A percentile compares a stretch with the other conserved stretches of the same genome.
Evolutionary conservation across 2,797 vertebrate genomes (phyloP).

Genomic region (Pangasius larnaudii): DNA sequence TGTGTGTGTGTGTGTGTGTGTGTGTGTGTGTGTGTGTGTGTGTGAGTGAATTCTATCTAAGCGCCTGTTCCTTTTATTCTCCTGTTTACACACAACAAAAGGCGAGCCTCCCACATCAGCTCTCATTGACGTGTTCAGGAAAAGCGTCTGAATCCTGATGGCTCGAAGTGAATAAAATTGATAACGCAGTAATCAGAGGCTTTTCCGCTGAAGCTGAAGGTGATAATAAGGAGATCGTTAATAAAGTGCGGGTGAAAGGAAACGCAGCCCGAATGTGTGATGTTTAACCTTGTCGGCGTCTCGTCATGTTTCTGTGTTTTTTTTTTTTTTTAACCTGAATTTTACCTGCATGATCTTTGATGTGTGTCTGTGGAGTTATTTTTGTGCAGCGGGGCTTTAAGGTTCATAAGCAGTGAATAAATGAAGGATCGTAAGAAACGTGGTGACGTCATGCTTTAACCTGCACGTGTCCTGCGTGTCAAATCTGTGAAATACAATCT

Average conservation of each 20-base stretch:
- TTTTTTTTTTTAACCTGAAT: not conserved
- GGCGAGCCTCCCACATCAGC: slow-evolving; percentile 20
- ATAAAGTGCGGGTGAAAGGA: not conserved
- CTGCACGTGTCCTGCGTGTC: not conserved
- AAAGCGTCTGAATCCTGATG: slow-evolving; percentile 39
- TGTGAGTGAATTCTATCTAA: not conserved
- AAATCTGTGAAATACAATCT: not conserved
- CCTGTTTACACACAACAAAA: slow-evolving; percentile 28
- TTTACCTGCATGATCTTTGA: too few species aligned
- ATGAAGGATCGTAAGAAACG: not conserved
- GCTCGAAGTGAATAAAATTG: slow-evolving; percentile 28
- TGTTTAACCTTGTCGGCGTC: not conserved
- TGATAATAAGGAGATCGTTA: not conserved
- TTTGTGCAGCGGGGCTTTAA: not conserved
- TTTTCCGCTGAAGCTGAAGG: slow-evolving; percentile 33
- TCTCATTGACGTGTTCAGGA: slow-evolving; percentile 37
- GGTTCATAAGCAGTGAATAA: not conserved
- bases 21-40: slow-evolving; percentile 6
- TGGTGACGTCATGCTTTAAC: not conserved
- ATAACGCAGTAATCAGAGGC: slow-evolving; percentile 44
- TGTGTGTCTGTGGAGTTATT: not conserved
- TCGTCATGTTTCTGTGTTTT: not conserved
- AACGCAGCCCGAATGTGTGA: not conserved
- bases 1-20: slow-evolving; percentile 19
- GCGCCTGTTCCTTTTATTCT: not conserved